Base-by-base conservation (phyloP, 2,113 vertebrate genomes). In the Seriola dumerili region DNA sequence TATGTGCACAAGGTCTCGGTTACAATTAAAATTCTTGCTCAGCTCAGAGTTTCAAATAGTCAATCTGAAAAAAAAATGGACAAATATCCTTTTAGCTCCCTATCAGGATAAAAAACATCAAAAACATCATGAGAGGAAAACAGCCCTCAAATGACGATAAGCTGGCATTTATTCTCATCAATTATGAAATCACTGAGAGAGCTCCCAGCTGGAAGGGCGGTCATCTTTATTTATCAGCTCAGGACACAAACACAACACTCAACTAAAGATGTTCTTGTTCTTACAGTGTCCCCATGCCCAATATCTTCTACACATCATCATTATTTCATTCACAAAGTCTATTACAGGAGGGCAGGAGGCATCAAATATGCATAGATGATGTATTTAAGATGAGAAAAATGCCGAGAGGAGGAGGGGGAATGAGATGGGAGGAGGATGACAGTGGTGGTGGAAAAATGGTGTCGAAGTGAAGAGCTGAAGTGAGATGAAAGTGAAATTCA, bases 291-390 rank as follows among this genome's bases (percentile, higher is more conserved):
- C 34, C 17, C 21, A 46, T 0, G 11, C 23, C 4, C 29, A 75
- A 14, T 9, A 59, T 68, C 48, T 76, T 72, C 79, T 62, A 66
- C 59, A 76, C 17, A 42, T 72, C 83, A 88, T 89, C 34, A 79
- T 73, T 69, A 81, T 76, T 86, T 79, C 17, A 86, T 77, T 68
- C 63, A 69, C 17, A 67, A 81, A 78, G 74, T 25, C n/a, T 68
- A 77, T 69, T 73, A 72, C 58, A 63, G 70, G 55, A 75, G 50
- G 59, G 23, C 76, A 77, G 59, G 25, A 52, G 74, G 66, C 83
- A 86, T 92, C 38, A 85, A 85, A 86, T 90, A 90, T 90, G 81
- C 44, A 85, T 65, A 73, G 44, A 69, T 9, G 23, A 72, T 72
- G 72, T 77, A 66, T 83, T 82, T 61, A 72, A 85, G 72, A 84